phyloP scores from a whole-genome alignment of 2,797 vertebrate genomes.

The Dallia pectoralis region DNA sequence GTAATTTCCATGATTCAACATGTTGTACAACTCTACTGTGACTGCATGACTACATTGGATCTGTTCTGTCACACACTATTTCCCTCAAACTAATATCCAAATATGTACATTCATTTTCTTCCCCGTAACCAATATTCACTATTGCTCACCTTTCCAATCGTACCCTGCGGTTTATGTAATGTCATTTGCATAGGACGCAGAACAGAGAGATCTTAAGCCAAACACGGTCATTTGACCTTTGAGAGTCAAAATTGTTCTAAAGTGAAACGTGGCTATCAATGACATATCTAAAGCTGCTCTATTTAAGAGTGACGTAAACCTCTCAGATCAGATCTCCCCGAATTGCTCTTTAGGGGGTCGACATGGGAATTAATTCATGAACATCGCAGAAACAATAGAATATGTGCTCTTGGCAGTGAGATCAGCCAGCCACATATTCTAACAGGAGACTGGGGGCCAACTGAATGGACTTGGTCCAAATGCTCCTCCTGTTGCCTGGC shows the following conservation, averaged over 20 bases:
- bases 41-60: no score
- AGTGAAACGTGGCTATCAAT: conserved; percentile 14
- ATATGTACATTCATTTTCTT: no score
- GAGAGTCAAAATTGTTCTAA: conserved; percentile 21
- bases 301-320: neutral
- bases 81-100: no score
- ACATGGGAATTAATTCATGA: conserved; percentile 28
- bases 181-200: conserved; percentile 10
- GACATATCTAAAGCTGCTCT: conserved; percentile 31
- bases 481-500: conserved; percentile 29
- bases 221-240: conserved; percentile 34
- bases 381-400: conserved; percentile 30
- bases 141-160: neutral
- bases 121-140: neutral
- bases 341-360: conserved; percentile 33
- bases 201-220: conserved; percentile 11
- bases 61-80: no score
- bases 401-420: conserved; percentile 34
- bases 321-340: conserved; percentile 5
- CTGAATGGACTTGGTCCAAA: conserved; percentile 15
- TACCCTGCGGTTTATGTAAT: neutral
- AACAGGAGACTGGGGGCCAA: conserved; percentile 30
- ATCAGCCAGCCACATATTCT: conserved; percentile 33
- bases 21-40: no score
- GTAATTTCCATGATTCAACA: no score